Evolutionary conservation across 2,797 vertebrate species (phyloP).

Genomic region (Mastacembelus armatus): DNA sequence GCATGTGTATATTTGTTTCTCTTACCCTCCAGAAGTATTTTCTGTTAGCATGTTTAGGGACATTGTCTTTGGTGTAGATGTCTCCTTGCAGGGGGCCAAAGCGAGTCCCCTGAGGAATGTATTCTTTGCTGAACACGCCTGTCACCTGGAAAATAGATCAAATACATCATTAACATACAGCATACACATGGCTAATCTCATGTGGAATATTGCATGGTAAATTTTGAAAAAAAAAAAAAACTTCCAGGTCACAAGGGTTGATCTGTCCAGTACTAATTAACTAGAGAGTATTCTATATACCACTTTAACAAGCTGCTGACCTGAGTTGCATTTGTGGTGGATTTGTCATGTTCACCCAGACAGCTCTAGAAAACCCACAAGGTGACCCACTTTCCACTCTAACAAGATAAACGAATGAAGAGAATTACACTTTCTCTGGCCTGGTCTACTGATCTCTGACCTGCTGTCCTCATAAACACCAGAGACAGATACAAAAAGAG

Average conservation of each 20-base stretch:
- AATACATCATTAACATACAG: background rate
- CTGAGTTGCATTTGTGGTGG: background rate
- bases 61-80: conserved; percentile 83
- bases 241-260: too few relatives aligned
- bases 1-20: conserved; percentile 3
- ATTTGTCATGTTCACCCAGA: conserved; percentile 58
- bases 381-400: conserved; percentile 70
- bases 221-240: too few relatives aligned
- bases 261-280: too few relatives aligned
- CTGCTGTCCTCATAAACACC: conserved; percentile 36
- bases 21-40: conserved; percentile 89
- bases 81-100: conserved; percentile 85
- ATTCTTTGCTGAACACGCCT: conserved; percentile 86
- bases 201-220: too few relatives aligned
- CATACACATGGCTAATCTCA: background rate
- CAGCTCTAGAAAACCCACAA: conserved; percentile 21
- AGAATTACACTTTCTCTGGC: conserved; percentile 77
- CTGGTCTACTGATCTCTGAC: conserved; percentile 74
- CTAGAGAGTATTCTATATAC: too few relatives aligned
- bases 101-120: conserved; percentile 85
- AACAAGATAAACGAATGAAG: conserved; percentile 67
- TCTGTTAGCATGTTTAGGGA: conserved; percentile 81
- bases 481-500: background rate
- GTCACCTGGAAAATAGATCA: conserved; percentile 74
- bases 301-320: conserved; percentile 1